Base-by-base conservation (phyloP, 1,140 invertebrate species). In the Homalodisca vitripennis region DNA sequence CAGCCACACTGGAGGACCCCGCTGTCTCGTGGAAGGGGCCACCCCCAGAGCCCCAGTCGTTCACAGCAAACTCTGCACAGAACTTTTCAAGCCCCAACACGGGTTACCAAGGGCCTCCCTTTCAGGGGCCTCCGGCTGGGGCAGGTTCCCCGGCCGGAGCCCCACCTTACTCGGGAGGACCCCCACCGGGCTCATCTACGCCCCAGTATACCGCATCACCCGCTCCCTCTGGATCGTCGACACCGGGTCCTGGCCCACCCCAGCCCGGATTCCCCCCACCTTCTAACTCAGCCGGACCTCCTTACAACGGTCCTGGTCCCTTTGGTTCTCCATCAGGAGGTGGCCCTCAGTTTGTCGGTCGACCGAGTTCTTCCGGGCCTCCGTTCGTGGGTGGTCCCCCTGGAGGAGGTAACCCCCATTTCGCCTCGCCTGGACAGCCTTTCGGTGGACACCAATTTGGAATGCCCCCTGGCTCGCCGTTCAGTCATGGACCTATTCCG, bases 151-250 rank as follows among this genome's bases (percentile, higher is more conserved):
- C 87, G 60, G 85, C 88, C 27, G 84, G 84, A 22, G 85, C 82
- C 6, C 82, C 84, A 26, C 79, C 84, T 41, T 87, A 87, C 77
- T 87, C 87, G 75, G 86, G 84, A 75, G 86, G 84, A 2, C 87
- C 87, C 63, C 86, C 86, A 67, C 87, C 89, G 3, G 88, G 88
- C 46, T 89, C 88, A 27, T 87, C 84, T 67, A 89, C 88, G 67
- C 88, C 88, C 17, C 88, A 90, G 75, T 90, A 90, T 77, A 89
- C 87, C 70, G 88, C 88, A 27, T 90, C 88, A 30, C 89, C 89
- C 53, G 89, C 88, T 62, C 88, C 88, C 1, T 89, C 87, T 29
- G 89, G 88, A n/a, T 89, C 88, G 46, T 89, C 88, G 17, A 90
- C 88, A 31, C 88, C 88, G 2, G 88, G 88, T 46, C 87, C 87